phyloP scores from a whole-genome alignment of 2,797 vertebrate species.

The Galago senegalensis region DNA sequence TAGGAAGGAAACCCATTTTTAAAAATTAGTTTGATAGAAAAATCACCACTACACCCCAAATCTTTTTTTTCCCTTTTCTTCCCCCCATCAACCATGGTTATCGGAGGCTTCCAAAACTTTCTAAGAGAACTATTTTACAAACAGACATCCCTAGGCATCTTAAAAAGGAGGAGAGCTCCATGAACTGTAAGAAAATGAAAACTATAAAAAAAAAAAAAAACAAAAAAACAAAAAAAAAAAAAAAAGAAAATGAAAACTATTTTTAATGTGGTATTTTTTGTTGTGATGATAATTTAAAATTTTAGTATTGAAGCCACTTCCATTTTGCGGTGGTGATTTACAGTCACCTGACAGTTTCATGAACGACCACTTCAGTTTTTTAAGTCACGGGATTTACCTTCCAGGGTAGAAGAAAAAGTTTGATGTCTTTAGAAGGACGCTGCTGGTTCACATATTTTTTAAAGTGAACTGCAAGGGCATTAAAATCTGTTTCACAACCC shows the following conservation, averaged over 20 bases:
- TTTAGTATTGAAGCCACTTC: not conserved
- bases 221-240: no score
- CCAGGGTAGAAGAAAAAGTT: not conserved
- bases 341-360: not conserved
- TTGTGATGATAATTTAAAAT: not conserved
- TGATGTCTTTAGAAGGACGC: conserved; percentile 6
- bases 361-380: not conserved
- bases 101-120: not conserved
- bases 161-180: not conserved
- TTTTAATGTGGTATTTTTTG: not conserved
- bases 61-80: not conserved
- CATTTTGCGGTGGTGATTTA: not conserved
- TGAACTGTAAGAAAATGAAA: not conserved
- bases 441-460: not conserved
- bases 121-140: not conserved
- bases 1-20: not conserved
- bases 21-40: not conserved
- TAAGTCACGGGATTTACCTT: not conserved
- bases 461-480: not conserved
- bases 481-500: not conserved
- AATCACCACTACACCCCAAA: not conserved
- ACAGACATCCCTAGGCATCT: not conserved
- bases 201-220: no score
- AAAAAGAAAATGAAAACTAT: not conserved
- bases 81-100: not conserved